These are phyloP conservation scores for Ylistrum balloti DNA, from an alignment of 1,140 invertebrate species.

Conservation along the genomic window DNA sequence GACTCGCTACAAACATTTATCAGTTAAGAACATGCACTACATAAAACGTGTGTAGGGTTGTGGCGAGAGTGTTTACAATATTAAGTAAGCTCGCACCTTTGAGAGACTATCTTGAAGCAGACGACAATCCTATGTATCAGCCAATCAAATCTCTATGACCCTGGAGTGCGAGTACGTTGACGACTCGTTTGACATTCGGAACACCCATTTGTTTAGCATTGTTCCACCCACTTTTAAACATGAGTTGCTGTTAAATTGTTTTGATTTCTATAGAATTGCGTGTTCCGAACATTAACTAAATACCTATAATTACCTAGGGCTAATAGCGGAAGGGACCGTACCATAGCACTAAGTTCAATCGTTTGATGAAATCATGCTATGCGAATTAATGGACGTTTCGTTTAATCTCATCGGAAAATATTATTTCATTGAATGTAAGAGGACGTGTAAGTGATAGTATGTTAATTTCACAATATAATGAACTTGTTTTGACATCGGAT, in stretches of 20 bases:
- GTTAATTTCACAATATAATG: background rate
- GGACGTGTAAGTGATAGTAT: background rate
- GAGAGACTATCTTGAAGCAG: constrained; percentile 37
- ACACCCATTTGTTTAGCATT: constrained; percentile 32
- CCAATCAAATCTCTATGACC: constrained; percentile 19
- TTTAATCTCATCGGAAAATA: background rate
- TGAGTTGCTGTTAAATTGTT: constrained; percentile 39
- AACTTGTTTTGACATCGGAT: background rate
- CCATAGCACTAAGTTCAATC: background rate
- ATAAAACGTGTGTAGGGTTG: constrained; percentile 4
- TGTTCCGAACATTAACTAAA: constrained; percentile 26
- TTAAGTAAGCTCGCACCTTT: constrained; percentile 38
- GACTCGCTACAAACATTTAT: constrained; percentile 34
- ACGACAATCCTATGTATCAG: constrained; percentile 1
- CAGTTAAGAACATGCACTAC: background rate
- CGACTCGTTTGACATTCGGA: constrained; percentile 12
- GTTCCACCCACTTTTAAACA: constrained; percentile 33
- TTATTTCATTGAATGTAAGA: background rate
- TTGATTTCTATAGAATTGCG: constrained; percentile 35
- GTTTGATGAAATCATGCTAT: background rate
- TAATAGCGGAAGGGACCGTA: background rate
- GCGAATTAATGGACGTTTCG: background rate
- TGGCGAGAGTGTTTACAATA: constrained; percentile 33
- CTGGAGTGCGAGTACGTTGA: background rate
- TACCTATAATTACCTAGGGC: constrained; percentile 27